Base-by-base conservation (phyloP, 2,113 vertebrate species). In the Aix galericulata region DNA sequence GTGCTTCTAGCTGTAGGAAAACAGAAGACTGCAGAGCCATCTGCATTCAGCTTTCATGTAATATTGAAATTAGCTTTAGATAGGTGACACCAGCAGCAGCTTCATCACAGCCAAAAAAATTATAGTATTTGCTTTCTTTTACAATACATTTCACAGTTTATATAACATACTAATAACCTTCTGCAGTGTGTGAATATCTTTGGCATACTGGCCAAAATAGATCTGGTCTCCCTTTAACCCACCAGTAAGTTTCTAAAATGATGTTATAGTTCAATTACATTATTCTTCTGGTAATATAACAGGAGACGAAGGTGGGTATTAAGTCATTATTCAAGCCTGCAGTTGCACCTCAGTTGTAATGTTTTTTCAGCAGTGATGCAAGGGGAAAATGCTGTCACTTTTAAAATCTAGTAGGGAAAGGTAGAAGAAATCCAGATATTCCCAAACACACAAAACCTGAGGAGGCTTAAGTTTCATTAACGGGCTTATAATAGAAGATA, bases 71-170 rank as follows among this genome's bases (percentile, higher is more conserved):
- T 71, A 62, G 50, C 44, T 3, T 68, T 79, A 94, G 77, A 53
- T 69, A 75, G 71, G 13, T 75, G 68, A 83, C 60, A 62, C 53
- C 78, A 72, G 42, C 66, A 81, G 29, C 58, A 94, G 21, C 76
- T 86, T 91, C 83, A 85, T 55, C 44, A 91, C 81, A 88, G n/a
- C 59, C 66, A 83, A 58, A 84, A 79, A 79, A 95, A 95, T 95
- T 85, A 95, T 36, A 71, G 11, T 36, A 9, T 59, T 68, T 40
- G 2, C 29, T 89, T 78, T 59, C 56, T 83, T 89, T 95, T 77
- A 74, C 82, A 93, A 92, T 16, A 26, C 17, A 63, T 64, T 94
- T 82, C 38, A 27, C 34, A 44, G 66, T 63, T 93, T 32, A 27
- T 73, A 22, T 36, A 92, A 75, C 27, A 46, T 86, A 52, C 62